These are phyloP conservation scores for Falco peregrinus DNA, from an alignment of 2,797 vertebrate species.

Conservation along the genomic window DNA sequence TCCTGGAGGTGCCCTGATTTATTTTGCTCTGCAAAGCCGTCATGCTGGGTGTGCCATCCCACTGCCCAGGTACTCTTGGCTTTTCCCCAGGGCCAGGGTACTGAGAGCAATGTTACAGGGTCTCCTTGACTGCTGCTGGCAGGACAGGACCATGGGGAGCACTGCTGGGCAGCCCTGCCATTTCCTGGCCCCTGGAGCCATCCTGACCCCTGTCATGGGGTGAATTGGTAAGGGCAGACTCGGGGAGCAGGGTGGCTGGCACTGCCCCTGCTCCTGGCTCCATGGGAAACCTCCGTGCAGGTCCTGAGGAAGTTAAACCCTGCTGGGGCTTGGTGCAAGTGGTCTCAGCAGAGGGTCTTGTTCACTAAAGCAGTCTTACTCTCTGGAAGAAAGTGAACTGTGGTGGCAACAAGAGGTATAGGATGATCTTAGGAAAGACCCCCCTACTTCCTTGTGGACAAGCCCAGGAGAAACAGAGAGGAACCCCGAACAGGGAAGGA, in stretches of 20 bases:
- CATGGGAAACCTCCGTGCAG: accelerated
- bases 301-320: background rate
- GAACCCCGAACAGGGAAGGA: background rate
- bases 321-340: background rate
- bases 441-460: background rate
- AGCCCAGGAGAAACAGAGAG: background rate
- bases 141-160: accelerated
- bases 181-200: background rate
- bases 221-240: background rate
- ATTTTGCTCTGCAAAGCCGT: background rate
- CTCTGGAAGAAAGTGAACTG: background rate
- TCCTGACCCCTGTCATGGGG: background rate
- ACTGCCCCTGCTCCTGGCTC: background rate
- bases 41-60: background rate
- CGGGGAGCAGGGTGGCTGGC: background rate
- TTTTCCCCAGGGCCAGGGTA: background rate
- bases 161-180: background rate
- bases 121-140: background rate
- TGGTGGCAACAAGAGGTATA: background rate
- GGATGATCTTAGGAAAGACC: background rate
- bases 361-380: background rate
- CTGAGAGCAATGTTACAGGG: background rate
- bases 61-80: background rate
- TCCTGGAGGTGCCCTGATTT: background rate
- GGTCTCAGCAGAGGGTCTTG: background rate